Conservation (phyloP, 2,888 invertebrate species). For the Lithophane ornitopus region DNA sequence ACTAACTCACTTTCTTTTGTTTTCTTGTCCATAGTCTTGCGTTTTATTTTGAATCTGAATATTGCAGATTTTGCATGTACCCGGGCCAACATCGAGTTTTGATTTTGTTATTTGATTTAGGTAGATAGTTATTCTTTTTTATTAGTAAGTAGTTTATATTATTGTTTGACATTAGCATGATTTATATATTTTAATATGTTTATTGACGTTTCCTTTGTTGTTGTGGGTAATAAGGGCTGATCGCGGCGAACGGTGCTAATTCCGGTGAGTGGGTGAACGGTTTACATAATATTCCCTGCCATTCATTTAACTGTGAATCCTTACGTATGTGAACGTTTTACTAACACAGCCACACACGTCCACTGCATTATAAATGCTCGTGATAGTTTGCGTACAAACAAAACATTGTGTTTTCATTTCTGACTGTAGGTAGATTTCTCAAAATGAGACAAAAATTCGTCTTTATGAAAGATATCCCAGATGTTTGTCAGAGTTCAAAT, state of each 20-base stretch:
- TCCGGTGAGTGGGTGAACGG: conserved; percentile 86
- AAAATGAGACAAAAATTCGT: not conserved
- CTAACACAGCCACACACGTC: conserved; percentile 65
- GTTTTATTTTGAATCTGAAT: conserved; percentile 60
- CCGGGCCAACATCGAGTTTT: conserved; percentile 41
- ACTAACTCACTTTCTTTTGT: conserved; percentile 63
- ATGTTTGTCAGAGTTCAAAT: conserved; percentile 28
- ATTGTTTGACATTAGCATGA: conserved; percentile 69
- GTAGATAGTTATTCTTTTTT: conserved; percentile 28
- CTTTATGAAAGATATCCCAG: not conserved
- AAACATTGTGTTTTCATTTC: conserved; percentile 18
- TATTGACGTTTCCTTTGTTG: conserved; percentile 81
- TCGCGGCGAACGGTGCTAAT: conserved; percentile 81
- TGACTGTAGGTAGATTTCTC: not conserved
- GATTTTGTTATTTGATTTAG: conserved; percentile 44
- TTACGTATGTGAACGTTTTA: conserved; percentile 76
- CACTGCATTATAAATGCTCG: conserved; percentile 42
- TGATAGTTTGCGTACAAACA: conserved; percentile 38
- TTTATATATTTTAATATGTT: conserved; percentile 71
- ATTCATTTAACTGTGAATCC: conserved; percentile 71
- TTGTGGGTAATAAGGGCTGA: conserved; percentile 87
- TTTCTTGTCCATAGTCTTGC: conserved; percentile 60
- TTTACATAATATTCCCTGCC: conserved; percentile 77
- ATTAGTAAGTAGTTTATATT: conserved; percentile 40
- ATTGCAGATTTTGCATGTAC: conserved; percentile 65